Conservation (phyloP, 2,888 invertebrate species). For the Galeopsomyia nigrocyanea region DNA sequence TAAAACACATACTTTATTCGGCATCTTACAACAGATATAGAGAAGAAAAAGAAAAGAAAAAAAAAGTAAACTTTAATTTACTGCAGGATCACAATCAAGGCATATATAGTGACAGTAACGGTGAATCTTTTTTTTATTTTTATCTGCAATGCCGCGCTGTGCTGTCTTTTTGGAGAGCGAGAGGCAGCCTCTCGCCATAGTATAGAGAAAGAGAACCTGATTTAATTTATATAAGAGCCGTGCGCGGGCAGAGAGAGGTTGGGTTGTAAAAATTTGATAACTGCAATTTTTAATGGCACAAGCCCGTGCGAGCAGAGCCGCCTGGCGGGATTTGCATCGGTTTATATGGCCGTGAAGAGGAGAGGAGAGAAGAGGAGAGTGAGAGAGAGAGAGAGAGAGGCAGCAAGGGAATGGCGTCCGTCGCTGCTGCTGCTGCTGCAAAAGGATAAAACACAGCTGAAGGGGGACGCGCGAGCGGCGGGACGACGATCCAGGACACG, state of each 20-base stretch:
- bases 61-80: slow-evolving; percentile 21
- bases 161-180: slow-evolving; percentile 2
- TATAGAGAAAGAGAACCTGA: slow-evolving; percentile 36
- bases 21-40: neutral
- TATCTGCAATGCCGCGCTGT: neutral
- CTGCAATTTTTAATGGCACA: slow-evolving; percentile 48
- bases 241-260: neutral
- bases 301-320: slow-evolving; percentile 28
- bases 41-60: too few species aligned
- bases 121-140: slow-evolving; percentile 45
- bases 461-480: slow-evolving; percentile 28
- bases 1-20: slow-evolving; percentile 5
- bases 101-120: slow-evolving; percentile 32
- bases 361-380: slow-evolving; percentile 10
- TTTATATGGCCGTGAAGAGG: slow-evolving; percentile 40
- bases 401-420: slow-evolving; percentile 48
- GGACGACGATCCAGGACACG: slow-evolving; percentile 32
- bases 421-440: neutral
- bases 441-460: slow-evolving; percentile 26
- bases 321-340: slow-evolving; percentile 53
- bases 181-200: too few species aligned
- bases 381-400: slow-evolving; percentile 37
- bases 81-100: slow-evolving; percentile 30
- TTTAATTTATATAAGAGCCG: slow-evolving; percentile 49
- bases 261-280: slow-evolving; percentile 49